These are phyloP conservation scores for Mesoligia furuncula DNA, from an alignment of 2,888 invertebrate genomes.

Conservation along the genomic window DNA sequence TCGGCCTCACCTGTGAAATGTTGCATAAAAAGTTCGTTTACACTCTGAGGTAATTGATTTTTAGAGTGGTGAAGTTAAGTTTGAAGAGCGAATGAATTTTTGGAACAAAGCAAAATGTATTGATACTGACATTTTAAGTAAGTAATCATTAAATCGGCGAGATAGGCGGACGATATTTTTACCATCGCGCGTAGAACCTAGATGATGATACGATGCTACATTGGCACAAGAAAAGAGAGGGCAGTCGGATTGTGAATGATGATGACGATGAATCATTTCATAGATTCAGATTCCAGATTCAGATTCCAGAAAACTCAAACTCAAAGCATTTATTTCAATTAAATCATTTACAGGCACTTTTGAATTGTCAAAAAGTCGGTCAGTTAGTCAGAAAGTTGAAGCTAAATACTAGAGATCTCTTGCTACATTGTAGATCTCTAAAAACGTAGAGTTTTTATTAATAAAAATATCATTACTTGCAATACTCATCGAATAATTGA, in stretches of 20 bases:
- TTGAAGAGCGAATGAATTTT: not conserved
- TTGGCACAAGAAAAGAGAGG: not conserved
- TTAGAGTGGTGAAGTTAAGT: not conserved
- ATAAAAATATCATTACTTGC: not conserved
- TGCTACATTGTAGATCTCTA: not conserved
- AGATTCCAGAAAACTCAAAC: not conserved
- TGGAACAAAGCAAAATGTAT: not conserved
- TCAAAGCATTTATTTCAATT: no score
- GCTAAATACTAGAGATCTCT: no score
- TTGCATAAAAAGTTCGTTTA: slow-evolving; percentile 55
- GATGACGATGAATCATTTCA: not conserved
- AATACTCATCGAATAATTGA: not conserved
- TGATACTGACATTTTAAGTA: not conserved
- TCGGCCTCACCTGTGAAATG: slow-evolving; percentile 63
- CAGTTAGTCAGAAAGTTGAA: not conserved
- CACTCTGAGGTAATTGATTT: slow-evolving; percentile 13
- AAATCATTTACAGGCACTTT: not conserved
- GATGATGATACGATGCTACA: no score
- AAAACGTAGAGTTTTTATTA: not conserved
- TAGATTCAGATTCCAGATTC: no score
- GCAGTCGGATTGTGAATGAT: not conserved
- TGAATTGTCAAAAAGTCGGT: not conserved
- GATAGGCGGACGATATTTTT: not conserved
- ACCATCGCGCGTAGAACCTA: not conserved
- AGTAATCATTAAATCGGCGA: not conserved